A percentile compares a stretch with the other conserved stretches of the same genome.
Conservation (phyloP, 1,140 invertebrate genomes). For the Ylistrum balloti region DNA sequence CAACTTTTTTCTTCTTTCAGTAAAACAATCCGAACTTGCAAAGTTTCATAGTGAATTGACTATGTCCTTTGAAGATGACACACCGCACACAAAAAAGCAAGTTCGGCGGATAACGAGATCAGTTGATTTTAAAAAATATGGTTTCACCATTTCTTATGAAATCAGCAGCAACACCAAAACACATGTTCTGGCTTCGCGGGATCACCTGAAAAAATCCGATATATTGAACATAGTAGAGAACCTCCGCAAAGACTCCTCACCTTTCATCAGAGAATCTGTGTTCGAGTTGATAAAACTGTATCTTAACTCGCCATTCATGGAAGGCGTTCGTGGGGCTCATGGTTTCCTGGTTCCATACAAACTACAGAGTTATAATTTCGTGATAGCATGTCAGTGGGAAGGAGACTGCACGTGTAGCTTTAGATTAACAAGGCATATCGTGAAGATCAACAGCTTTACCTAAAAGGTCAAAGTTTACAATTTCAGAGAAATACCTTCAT, state of each 20-base stretch:
- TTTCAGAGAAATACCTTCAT: too few species aligned
- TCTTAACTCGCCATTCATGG: neutral
- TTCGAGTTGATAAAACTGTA: neutral
- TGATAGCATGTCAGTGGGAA: neutral
- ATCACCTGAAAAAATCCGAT: neutral
- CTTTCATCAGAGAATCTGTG: neutral
- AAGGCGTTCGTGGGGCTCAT: neutral
- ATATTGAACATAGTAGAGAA: neutral
- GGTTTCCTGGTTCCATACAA: neutral
- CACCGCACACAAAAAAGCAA: neutral
- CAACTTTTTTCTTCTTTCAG: conserved; percentile 41
- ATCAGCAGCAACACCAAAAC: neutral
- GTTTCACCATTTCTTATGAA: neutral
- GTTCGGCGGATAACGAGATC: neutral
- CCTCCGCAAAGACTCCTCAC: neutral
- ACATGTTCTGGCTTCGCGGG: neutral
- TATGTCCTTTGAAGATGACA: neutral
- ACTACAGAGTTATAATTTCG: neutral
- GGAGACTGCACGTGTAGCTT: neutral
- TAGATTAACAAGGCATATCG: neutral
- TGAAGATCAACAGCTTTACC: neutral
- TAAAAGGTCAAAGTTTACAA: too few species aligned
- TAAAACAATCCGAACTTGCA: neutral
- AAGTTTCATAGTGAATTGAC: neutral
- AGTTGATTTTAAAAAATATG: neutral